Percentiles rank a stretch among this genome's conserved stretches.
Conservation (phyloP, 92 coral and sea anemone genomes). For the Phenganax stokvisi region DNA sequence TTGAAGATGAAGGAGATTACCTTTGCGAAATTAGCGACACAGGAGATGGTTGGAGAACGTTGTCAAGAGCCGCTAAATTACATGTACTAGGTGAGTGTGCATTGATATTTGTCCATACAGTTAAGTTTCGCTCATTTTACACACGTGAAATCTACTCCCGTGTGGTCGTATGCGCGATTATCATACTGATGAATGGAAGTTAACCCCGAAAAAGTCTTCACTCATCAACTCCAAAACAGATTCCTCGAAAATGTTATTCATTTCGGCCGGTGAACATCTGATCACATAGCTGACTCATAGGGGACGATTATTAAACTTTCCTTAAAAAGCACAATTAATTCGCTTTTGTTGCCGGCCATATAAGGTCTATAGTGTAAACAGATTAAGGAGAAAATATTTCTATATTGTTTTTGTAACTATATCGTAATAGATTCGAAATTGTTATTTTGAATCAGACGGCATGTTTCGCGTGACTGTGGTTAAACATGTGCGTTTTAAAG, state of each 20-base stretch:
- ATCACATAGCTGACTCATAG: too few relatives aligned
- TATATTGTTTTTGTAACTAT: too few relatives aligned
- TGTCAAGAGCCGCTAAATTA: constrained; percentile 25
- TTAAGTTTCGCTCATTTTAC: neutral
- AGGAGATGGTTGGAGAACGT: constrained; percentile 12
- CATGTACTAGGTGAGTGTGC: constrained; percentile 34
- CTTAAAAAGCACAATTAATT: too few relatives aligned
- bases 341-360: too few relatives aligned
- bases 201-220: neutral
- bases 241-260: too few relatives aligned
- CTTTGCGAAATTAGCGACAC: constrained; percentile 33
- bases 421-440: too few relatives aligned
- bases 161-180: neutral
- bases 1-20: constrained; percentile 38
- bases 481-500: constrained; percentile 13
- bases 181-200: neutral
- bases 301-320: too few relatives aligned
- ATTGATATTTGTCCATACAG: neutral
- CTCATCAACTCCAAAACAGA: neutral
- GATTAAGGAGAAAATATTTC: neutral
- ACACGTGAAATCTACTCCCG: neutral
- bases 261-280: too few relatives aligned
- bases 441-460: neutral
- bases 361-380: neutral
- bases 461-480: constrained; percentile 1